A percentile compares a stretch with the other conserved stretches of the same genome.
Evolutionary conservation across 2,797 vertebrate genomes (phyloP).

Genomic region (Uromys caudimaculatus): DNA sequence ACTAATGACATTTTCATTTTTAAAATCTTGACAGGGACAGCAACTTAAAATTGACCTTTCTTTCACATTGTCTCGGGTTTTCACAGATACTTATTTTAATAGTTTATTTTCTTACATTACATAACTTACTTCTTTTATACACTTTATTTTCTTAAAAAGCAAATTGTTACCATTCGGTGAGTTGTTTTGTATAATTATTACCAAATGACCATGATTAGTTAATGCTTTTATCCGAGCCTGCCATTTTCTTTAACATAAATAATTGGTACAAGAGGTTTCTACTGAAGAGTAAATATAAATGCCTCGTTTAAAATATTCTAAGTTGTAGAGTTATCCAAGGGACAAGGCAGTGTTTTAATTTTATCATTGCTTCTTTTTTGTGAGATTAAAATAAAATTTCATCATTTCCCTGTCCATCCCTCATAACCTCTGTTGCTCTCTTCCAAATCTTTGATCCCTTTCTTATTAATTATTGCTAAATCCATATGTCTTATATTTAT

Average conservation of each 20-base stretch:
- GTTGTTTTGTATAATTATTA: conserved; percentile 16
- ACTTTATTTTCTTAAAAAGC: conserved; percentile 38
- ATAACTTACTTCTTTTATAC: conserved; percentile 10
- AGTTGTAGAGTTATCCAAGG: background rate
- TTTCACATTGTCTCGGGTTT: background rate
- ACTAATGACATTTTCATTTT: conserved; percentile 49
- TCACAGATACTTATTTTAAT: conserved; percentile 4
- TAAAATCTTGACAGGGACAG: conserved; percentile 60
- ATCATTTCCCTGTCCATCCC: background rate
- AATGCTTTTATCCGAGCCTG: conserved; percentile 2
- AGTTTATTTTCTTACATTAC: conserved; percentile 31
- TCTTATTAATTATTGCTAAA: background rate
- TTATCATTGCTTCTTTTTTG: background rate
- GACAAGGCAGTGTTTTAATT: background rate
- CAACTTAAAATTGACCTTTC: conserved; percentile 53
- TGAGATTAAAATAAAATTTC: background rate
- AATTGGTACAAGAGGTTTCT: background rate
- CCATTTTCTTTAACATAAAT: conserved; percentile 27
- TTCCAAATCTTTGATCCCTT: background rate
- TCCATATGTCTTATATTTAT: background rate
- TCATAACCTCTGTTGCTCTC: background rate
- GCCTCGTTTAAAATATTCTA: background rate
- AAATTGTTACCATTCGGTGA: conserved; percentile 17
- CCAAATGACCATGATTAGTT: conserved; percentile 20
- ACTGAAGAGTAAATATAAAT: conserved; percentile 19